Evolutionary conservation across 2,113 vertebrate species (phyloP).

Genomic region (Psittacara wagleri): DNA sequence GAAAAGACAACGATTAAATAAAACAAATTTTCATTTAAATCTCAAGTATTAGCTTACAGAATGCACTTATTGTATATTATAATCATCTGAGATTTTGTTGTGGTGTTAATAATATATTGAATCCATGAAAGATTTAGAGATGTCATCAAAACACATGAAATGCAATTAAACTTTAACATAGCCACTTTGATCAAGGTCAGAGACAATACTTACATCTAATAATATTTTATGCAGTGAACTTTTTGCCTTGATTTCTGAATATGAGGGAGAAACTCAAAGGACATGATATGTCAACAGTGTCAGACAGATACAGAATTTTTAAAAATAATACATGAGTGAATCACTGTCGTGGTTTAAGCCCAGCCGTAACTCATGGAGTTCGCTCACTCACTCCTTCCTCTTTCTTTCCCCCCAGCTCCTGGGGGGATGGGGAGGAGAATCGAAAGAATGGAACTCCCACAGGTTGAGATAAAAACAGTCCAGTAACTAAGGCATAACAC

Average conservation of each 20-base stretch:
- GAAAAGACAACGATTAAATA: not conserved
- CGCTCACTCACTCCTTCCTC: too few species aligned
- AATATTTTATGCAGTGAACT: constrained; percentile 16
- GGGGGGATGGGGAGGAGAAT: too few species aligned
- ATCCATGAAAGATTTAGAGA: constrained; percentile 11
- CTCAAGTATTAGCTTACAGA: not conserved
- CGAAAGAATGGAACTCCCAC: too few species aligned
- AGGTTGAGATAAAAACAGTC: too few species aligned
- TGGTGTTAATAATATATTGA: not conserved
- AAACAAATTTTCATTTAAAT: not conserved
- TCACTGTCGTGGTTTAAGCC: not conserved
- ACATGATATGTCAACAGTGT: constrained; percentile 24
- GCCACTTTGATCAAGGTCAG: constrained; percentile 48
- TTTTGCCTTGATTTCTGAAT: constrained; percentile 25
- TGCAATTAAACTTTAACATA: constrained; percentile 41
- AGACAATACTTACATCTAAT: constrained; percentile 12
- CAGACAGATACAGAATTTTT: constrained; percentile 2
- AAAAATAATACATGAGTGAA: not conserved
- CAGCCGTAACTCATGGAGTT: too few species aligned
- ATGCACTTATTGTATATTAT: not conserved
- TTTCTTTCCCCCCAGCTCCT: too few species aligned
- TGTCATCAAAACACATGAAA: constrained; percentile 18
- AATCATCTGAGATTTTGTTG: not conserved
- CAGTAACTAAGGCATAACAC: too few species aligned
- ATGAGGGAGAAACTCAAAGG: constrained; percentile 12